Evolutionary conservation across 1,140 invertebrate genomes (phyloP).

Genomic region (Bombus vancouverensis): DNA sequence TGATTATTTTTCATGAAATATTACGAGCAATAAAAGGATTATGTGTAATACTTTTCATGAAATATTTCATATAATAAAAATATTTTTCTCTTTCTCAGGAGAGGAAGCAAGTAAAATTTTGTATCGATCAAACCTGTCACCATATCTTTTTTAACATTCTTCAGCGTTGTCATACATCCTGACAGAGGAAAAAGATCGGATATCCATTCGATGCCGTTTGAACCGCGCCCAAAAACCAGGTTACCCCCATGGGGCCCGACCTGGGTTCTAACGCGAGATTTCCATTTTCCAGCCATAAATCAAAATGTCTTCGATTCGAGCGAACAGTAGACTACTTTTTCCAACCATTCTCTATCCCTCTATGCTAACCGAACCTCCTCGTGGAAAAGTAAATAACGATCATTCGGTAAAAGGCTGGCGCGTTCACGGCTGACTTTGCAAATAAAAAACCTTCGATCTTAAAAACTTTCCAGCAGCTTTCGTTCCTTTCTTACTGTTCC

Average conservation of each 20-base stretch:
- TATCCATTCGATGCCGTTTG: slow-evolving; percentile 9
- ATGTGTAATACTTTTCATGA: neutral
- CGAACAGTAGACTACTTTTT: slow-evolving; percentile 3
- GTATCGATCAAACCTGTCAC: neutral
- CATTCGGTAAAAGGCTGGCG: slow-evolving; percentile 19
- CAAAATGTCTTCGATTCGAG: slow-evolving; percentile 63
- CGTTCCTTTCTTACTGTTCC: slow-evolving; percentile 4
- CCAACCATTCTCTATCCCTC: neutral
- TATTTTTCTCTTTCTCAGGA: neutral
- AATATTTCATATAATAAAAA: neutral
- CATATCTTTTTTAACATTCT: neutral
- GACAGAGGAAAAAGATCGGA: neutral
- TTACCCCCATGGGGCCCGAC: slow-evolving; percentile 34
- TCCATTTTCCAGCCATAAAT: slow-evolving; percentile 66
- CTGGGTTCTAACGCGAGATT: slow-evolving; percentile 49
- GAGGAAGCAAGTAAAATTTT: neutral
- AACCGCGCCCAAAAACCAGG: slow-evolving; percentile 24
- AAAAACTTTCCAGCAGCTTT: slow-evolving; percentile 51
- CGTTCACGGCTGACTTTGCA: slow-evolving; percentile 14
- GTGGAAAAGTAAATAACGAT: slow-evolving; percentile 58
- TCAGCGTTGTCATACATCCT: neutral
- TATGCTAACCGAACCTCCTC: neutral
- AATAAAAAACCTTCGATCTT: slow-evolving; percentile 33
- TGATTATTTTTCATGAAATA: too few species aligned
- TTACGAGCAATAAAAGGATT: neutral